Evolutionary conservation across 1,140 invertebrate genomes (phyloP).

Genomic region (Psix sp.): DNA sequence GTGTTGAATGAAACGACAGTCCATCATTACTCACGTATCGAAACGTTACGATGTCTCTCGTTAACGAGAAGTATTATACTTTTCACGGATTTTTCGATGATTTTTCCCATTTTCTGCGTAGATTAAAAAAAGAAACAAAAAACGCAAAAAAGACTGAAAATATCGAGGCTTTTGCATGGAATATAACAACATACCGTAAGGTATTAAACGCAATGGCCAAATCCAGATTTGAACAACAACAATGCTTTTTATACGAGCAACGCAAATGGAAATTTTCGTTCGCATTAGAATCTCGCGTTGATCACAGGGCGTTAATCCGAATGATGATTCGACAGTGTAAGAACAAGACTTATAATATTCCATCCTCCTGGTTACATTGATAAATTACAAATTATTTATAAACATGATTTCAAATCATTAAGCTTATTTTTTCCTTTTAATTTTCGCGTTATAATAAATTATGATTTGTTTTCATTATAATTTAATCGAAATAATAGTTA

Average conservation of each 20-base stretch:
- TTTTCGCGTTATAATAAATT: no score
- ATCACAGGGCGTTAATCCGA: no score
- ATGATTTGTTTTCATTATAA: no score
- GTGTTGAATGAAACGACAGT: slow-evolving; percentile 64
- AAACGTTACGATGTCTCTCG: slow-evolving; percentile 60
- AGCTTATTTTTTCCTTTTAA: no score
- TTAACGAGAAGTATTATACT: slow-evolving; percentile 61
- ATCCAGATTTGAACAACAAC: slow-evolving; percentile 52
- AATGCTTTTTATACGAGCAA: slow-evolving; percentile 52
- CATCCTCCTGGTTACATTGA: no score
- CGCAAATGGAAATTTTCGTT: no score
- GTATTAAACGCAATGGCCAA: slow-evolving; percentile 55
- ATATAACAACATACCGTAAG: slow-evolving; percentile 48
- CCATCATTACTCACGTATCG: slow-evolving; percentile 58
- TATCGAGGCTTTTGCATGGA: slow-evolving; percentile 39
- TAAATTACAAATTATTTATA: no score
- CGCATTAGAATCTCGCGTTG: no score
- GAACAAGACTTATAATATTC: no score
- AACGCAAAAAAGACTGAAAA: slow-evolving; percentile 29
- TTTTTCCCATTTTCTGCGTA: slow-evolving; percentile 54
- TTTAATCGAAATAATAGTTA: no score
- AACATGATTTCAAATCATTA: no score
- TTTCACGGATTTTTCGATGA: slow-evolving; percentile 54
- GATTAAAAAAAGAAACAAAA: slow-evolving; percentile 40
- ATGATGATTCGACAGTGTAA: no score